Percentiles rank a stretch among this genome's conserved stretches.
These are phyloP conservation scores for Peribatodes rhomboidaria DNA, from an alignment of 2,888 invertebrate species.

Conservation along the genomic window DNA sequence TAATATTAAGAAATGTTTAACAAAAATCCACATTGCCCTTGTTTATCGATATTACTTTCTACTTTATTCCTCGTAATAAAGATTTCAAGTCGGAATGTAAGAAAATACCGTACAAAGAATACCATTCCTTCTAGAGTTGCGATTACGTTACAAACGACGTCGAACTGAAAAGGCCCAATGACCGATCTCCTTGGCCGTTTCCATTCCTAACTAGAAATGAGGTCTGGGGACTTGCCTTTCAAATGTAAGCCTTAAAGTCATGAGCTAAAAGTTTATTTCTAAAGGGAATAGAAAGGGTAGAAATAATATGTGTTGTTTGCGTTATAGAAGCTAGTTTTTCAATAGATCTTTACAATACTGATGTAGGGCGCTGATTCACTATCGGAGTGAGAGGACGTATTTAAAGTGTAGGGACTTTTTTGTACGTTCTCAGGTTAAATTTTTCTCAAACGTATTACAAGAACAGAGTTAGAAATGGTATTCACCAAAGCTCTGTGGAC, in stretches of 20 bases:
- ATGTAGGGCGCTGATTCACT: slow-evolving; percentile 32
- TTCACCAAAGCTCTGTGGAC: too few species aligned
- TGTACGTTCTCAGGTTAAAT: not conserved
- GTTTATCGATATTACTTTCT: not conserved
- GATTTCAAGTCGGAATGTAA: slow-evolving; percentile 28
- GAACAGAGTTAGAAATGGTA: not conserved
- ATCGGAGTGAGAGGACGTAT: slow-evolving; percentile 15
- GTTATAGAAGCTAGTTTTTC: slow-evolving; percentile 25
- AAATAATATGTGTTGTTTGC: slow-evolving; percentile 38
- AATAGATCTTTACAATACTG: slow-evolving; percentile 28
- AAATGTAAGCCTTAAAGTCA: not conserved
- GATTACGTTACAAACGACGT: slow-evolving; percentile 41
- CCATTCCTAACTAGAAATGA: slow-evolving; percentile 37
- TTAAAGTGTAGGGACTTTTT: slow-evolving; percentile 2
- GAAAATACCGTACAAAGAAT: slow-evolving; percentile 31
- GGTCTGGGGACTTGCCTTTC: not conserved
- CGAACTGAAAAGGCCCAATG: slow-evolving; percentile 40
- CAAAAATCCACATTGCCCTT: not conserved
- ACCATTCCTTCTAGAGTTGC: slow-evolving; percentile 25
- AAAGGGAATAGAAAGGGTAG: not conserved
- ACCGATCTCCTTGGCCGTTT: slow-evolving; percentile 34
- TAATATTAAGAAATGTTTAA: not conserved
- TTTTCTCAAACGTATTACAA: not conserved
- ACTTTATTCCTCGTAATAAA: slow-evolving; percentile 17
- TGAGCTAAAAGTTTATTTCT: not conserved